phyloP scores from a whole-genome alignment of 2,113 vertebrate genomes.

The Neodontobutis hainanensis region DNA sequence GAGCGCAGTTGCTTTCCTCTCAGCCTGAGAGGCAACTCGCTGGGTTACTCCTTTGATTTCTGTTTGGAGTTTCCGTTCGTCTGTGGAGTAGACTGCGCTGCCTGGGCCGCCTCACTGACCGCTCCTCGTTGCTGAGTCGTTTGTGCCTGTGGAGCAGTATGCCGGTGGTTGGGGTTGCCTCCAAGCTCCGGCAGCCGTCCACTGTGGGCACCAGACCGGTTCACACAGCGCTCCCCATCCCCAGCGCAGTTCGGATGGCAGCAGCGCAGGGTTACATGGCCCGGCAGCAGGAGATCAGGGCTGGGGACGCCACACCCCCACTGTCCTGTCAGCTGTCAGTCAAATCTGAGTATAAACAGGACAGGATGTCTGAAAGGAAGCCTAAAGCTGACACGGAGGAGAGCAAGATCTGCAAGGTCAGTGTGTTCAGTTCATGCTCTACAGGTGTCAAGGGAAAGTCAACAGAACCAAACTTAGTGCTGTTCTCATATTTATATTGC shows the following conservation, averaged over 20 bases:
- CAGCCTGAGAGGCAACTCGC: constrained; percentile 61
- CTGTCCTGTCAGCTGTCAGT: constrained; percentile 88
- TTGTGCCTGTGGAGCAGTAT: constrained; percentile 74
- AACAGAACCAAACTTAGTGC: not conserved
- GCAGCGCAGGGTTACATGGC: constrained; percentile 77
- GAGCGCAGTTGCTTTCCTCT: constrained; percentile 72
- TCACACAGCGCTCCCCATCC: constrained; percentile 89
- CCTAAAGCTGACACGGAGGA: constrained; percentile 85
- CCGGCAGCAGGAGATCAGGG: constrained; percentile 80
- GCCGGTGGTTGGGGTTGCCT: constrained; percentile 95
- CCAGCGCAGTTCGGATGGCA: constrained; percentile 78
- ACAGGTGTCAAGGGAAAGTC: constrained; percentile 46
- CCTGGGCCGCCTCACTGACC: no score
- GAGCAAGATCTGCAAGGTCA: constrained; percentile 92
- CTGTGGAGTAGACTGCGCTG: constrained; percentile 27
- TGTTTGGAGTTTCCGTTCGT: constrained; percentile 25
- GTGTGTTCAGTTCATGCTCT: constrained; percentile 36
- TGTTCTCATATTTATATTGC: not conserved
- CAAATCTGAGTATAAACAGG: constrained; percentile 84
- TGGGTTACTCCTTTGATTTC: constrained; percentile 13
- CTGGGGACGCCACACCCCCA: constrained; percentile 70
- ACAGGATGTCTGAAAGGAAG: constrained; percentile 74
- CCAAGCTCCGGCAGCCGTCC: constrained; percentile 88
- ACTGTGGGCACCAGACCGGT: constrained; percentile 87
- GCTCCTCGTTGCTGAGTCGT: constrained; percentile 13